phyloP scores from a whole-genome alignment of 2,888 invertebrate genomes.

The Scaptomyza caliginosa region DNA sequence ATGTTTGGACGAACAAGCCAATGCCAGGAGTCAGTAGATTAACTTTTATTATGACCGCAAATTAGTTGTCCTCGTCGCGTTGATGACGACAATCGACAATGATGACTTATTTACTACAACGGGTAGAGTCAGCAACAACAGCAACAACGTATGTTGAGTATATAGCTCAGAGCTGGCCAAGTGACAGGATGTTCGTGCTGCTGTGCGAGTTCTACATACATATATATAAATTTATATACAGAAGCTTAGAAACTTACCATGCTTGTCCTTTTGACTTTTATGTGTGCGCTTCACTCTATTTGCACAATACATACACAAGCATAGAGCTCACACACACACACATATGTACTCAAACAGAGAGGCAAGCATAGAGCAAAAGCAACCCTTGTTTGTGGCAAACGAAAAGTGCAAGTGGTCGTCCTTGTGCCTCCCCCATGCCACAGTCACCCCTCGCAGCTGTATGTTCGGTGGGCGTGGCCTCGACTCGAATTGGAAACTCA shows the following conservation, averaged over 20 bases:
- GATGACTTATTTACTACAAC: slow-evolving; percentile 76
- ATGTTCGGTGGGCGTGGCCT: slow-evolving; percentile 66
- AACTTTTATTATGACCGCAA: slow-evolving; percentile 83
- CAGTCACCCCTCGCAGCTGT: background rate
- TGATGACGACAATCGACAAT: slow-evolving; percentile 79
- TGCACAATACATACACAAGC: slow-evolving; percentile 41
- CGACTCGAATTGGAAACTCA: slow-evolving; percentile 70
- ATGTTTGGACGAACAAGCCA: slow-evolving; percentile 23
- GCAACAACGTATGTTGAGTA: slow-evolving; percentile 31
- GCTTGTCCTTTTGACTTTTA: slow-evolving; percentile 63
- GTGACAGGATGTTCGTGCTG: slow-evolving; percentile 30
- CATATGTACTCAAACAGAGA: slow-evolving; percentile 22
- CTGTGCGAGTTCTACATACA: slow-evolving; percentile 10
- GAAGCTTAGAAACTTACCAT: slow-evolving; percentile 41
- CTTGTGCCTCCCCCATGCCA: slow-evolving; percentile 23
- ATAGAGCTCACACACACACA: slow-evolving; percentile 12
- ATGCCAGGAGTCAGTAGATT: slow-evolving; percentile 77
- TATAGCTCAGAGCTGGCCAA: slow-evolving; percentile 48
- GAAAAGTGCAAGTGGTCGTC: slow-evolving; percentile 78
- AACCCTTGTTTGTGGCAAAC: slow-evolving; percentile 69
- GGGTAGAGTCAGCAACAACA: slow-evolving; percentile 30
- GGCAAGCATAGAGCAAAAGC: slow-evolving; percentile 50
- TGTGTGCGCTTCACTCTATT: slow-evolving; percentile 56
- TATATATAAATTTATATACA: slow-evolving; percentile 25
- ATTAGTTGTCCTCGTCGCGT: slow-evolving; percentile 81